Conservation (phyloP, 2,113 vertebrate genomes). For the Urocitellus parryii region DNA sequence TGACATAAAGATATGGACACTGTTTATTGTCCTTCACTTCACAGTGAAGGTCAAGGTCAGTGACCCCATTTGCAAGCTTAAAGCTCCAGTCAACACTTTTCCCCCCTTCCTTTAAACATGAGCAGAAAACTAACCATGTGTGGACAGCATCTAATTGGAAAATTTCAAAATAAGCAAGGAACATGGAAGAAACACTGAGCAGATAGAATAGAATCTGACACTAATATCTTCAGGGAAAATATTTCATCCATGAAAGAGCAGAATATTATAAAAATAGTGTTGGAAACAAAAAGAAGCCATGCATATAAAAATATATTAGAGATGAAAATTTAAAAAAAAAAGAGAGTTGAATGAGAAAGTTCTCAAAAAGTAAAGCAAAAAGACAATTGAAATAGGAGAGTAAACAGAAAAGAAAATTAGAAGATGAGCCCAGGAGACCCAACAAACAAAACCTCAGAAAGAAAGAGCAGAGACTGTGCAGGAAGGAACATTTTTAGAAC, state of each 20-base stretch:
- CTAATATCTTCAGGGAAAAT: conserved; percentile 27
- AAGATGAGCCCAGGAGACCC: background rate
- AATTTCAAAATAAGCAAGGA: conserved; percentile 38
- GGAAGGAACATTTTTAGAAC: background rate
- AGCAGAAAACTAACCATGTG: background rate
- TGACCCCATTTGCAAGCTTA: background rate
- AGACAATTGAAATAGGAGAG: conserved; percentile 4
- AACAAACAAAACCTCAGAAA: conserved; percentile 1
- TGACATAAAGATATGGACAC: background rate
- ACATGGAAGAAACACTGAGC: background rate
- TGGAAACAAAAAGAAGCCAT: conserved; percentile 14
- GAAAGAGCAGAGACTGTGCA: background rate
- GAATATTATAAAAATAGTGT: background rate
- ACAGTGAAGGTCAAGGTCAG: background rate
- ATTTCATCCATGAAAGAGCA: conserved; percentile 7
- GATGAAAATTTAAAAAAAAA: background rate
- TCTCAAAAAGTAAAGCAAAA: conserved; percentile 15
- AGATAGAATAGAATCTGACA: conserved; percentile 28
- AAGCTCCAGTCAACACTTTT: background rate
- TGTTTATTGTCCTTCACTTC: background rate
- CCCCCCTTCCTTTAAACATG: background rate
- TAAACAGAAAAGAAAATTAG: conserved; percentile 10
- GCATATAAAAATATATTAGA: background rate
- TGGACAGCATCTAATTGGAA: background rate
- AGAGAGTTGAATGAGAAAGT: background rate